A percentile compares a stretch with the other conserved stretches of the same genome.
phyloP scores from a whole-genome alignment of 2,113 vertebrate species.

The Stictonetta naevosa region DNA sequence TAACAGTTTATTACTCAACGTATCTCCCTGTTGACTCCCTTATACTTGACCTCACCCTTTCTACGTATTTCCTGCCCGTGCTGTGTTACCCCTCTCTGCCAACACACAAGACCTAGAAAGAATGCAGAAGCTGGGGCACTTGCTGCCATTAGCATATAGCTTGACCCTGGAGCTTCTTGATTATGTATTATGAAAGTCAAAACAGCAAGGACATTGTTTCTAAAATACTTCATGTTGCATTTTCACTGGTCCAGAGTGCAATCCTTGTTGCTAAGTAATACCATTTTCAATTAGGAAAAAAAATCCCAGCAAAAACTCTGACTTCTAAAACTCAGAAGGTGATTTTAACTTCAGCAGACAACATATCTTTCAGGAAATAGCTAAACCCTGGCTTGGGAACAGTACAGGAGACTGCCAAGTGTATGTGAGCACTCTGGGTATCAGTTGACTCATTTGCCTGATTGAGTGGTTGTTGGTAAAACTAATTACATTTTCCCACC shows the following conservation, averaged over 20 bases:
- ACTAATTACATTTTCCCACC: background rate
- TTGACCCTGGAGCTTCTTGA: background rate
- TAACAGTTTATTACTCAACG: conserved; percentile 7
- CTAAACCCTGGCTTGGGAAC: background rate
- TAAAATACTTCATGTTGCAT: background rate
- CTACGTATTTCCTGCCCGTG: background rate
- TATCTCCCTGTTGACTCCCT: background rate
- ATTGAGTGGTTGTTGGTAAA: conserved; percentile 20
- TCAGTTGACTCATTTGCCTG: background rate
- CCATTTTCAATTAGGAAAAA: background rate
- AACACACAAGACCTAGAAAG: background rate
- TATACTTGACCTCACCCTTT: conserved; percentile 4
- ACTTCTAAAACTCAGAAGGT: conserved; percentile 6
- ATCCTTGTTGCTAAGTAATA: conserved; percentile 10
- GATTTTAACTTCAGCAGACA: conserved; percentile 5
- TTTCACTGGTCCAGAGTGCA: background rate
- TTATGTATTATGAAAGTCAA: background rate
- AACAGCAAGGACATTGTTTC: background rate
- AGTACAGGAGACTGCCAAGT: background rate
- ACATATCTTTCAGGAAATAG: conserved; percentile 27
- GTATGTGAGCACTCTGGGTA: background rate
- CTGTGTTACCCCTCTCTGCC: background rate
- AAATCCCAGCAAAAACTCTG: background rate
- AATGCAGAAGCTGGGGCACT: background rate
- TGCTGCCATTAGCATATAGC: background rate